phyloP scores from a whole-genome alignment of 2,797 vertebrate genomes.

The Remorina albescens region DNA sequence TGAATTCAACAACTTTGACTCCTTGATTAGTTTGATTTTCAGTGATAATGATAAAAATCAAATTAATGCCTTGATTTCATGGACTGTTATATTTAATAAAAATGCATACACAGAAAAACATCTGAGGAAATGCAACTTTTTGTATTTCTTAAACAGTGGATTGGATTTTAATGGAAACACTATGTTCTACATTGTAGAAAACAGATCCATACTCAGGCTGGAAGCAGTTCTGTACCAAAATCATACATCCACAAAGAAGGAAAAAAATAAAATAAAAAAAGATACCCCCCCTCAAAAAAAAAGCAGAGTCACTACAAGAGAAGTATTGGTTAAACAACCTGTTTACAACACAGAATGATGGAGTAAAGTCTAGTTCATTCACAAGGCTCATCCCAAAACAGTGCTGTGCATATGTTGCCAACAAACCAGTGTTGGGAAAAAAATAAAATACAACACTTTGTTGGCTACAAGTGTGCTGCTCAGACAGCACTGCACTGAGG shows the following conservation, averaged over 20 bases:
- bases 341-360: slow-evolving; percentile 1
- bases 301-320: not conserved
- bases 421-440: not conserved
- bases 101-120: not conserved
- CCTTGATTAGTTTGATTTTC: no score
- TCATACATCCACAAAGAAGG: not conserved
- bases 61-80: not conserved
- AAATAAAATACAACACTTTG: not conserved
- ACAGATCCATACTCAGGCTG: not conserved
- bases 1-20: no score
- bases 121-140: not conserved
- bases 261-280: not conserved
- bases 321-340: slow-evolving; percentile 1
- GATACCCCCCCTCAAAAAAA: no score
- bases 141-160: slow-evolving; percentile 49
- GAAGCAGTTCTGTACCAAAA: not conserved
- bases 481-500: not conserved
- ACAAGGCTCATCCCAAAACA: not conserved
- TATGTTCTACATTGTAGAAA: slow-evolving; percentile 46
- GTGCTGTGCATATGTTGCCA: not conserved
- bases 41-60: not conserved
- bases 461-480: not conserved
- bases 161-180: slow-evolving; percentile 26
- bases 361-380: accelerated
- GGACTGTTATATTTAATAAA: slow-evolving; percentile 17